A percentile compares a stretch with the other conserved stretches of the same genome.
These are phyloP conservation scores for Clinocottus analis DNA, from an alignment of 2,113 vertebrate genomes.

Conservation along the genomic window DNA sequence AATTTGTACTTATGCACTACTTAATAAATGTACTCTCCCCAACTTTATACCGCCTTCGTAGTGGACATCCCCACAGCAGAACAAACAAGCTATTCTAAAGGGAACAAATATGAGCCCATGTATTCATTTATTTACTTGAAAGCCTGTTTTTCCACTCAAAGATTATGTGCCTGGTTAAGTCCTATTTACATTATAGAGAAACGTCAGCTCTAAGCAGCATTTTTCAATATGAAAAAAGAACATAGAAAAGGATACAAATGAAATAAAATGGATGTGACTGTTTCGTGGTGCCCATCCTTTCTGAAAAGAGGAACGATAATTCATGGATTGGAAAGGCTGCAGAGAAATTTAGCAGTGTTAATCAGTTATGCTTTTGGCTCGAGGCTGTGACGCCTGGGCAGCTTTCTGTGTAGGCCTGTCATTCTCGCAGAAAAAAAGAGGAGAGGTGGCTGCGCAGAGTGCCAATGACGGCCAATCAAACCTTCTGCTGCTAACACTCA, in stretches of 20 bases:
- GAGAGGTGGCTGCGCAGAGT: conserved; percentile 60
- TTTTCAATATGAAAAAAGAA: conserved; percentile 11
- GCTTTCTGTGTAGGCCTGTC: conserved; percentile 67
- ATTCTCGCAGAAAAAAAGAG: conserved; percentile 63
- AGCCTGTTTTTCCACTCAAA: background rate
- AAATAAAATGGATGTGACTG: conserved; percentile 31
- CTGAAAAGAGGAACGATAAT: conserved; percentile 53
- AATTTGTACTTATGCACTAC: background rate
- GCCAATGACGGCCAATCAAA: conserved; percentile 65
- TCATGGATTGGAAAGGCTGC: conserved; percentile 51
- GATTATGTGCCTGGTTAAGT: conserved; percentile 19
- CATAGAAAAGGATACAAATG: background rate
- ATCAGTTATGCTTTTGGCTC: conserved; percentile 69
- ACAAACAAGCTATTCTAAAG: background rate
- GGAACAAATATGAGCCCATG: background rate
- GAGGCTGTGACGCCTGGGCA: conserved; percentile 53
- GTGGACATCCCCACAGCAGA: background rate
- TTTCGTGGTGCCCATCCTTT: conserved; percentile 39
- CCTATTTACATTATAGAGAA: conserved; percentile 30
- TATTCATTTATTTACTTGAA: conserved; percentile 35
- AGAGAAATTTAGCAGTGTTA: conserved; percentile 62
- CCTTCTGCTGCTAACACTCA: conserved; percentile 73
- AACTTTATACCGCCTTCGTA: background rate
- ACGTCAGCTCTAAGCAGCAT: conserved; percentile 20
- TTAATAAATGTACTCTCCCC: background rate